Evolutionary conservation across 1,140 invertebrate genomes (phyloP).

Genomic region (Drosophila paulistorum): DNA sequence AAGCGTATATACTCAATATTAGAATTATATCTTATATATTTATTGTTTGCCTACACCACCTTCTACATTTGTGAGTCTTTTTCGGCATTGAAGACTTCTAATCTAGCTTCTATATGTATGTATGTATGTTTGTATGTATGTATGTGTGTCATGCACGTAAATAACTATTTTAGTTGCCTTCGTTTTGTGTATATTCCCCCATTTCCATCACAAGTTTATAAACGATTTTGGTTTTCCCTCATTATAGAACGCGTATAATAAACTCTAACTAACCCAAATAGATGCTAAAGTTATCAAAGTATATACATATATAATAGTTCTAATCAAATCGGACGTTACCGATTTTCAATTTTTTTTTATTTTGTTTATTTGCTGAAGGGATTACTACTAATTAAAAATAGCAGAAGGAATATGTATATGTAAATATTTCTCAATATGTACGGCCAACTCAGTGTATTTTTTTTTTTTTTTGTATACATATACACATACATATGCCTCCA

Average conservation of each 20-base stretch:
- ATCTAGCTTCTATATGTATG: too few relatives aligned
- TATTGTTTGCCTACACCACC: neutral
- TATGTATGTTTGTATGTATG: too few relatives aligned
- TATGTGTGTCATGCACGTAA: too few relatives aligned
- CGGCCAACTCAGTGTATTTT: neutral
- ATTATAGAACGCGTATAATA: too few relatives aligned
- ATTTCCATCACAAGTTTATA: too few relatives aligned
- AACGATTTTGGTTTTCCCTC: too few relatives aligned
- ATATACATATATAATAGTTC: too few relatives aligned
- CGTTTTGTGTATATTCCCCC: too few relatives aligned
- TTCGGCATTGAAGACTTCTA: neutral
- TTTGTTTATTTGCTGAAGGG: neutral
- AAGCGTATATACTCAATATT: neutral
- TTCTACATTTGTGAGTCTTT: neutral
- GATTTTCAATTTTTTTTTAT: neutral
- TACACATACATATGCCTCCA: too few relatives aligned
- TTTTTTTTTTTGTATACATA: neutral
- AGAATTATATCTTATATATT: neutral
- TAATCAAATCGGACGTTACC: neutral
- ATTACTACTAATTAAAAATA: neutral
- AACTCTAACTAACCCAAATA: too few relatives aligned
- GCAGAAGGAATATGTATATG: neutral
- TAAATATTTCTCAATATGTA: constrained; percentile 7
- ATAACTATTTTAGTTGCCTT: too few relatives aligned
- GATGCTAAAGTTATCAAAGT: too few relatives aligned